Conservation (phyloP, 2,888 invertebrate species). For the Drosophila macrothrix region DNA sequence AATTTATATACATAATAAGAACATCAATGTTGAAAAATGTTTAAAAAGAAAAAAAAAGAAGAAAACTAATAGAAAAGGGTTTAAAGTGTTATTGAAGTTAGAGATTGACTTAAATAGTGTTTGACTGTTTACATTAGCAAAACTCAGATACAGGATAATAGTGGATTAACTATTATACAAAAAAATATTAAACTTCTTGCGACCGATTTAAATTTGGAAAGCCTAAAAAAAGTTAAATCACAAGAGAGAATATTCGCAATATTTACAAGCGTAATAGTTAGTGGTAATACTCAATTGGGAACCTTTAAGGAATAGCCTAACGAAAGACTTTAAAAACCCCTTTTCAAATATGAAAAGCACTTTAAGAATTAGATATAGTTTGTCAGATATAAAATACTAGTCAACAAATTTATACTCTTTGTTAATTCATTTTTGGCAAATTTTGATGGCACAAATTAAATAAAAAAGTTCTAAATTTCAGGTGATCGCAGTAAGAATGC, state of each 20-base stretch:
- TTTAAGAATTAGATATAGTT: background rate
- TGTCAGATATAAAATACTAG: background rate
- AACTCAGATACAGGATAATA: background rate
- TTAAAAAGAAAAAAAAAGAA: too few relatives aligned
- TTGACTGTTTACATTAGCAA: background rate
- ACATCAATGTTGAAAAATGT: background rate
- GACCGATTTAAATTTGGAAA: background rate
- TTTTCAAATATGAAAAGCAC: background rate
- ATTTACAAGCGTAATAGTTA: background rate
- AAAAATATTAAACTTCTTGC: background rate
- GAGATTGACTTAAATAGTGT: background rate
- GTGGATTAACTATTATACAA: background rate
- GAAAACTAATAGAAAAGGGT: background rate
- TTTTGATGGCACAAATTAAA: background rate
- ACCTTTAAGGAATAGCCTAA: background rate
- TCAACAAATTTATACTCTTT: background rate
- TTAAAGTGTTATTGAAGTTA: background rate
- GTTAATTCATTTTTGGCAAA: background rate
- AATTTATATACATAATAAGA: constrained; percentile 18
- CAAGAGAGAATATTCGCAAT: background rate
- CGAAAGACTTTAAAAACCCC: background rate
- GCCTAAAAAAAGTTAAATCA: background rate
- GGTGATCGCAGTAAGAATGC: background rate
- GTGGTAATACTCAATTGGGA: background rate
- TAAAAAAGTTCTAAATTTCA: background rate